phyloP scores from a whole-genome alignment of 2,797 vertebrate species.

The Amblyraja radiata region DNA sequence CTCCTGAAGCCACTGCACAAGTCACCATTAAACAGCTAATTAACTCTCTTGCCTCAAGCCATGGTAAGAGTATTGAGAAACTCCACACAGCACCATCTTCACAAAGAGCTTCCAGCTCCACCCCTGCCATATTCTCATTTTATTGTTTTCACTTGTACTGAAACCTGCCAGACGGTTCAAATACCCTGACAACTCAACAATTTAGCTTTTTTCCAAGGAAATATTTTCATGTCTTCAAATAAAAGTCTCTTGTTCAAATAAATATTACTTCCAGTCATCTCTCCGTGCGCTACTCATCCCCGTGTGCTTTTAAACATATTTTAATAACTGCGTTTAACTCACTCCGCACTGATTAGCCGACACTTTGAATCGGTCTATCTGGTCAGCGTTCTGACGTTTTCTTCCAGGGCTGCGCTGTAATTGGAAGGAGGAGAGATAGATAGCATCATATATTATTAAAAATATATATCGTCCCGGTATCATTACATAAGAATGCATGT shows the following conservation, averaged over 20 bases:
- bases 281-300: background rate
- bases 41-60: background rate
- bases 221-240: conserved; percentile 21
- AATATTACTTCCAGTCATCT: background rate
- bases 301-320: background rate
- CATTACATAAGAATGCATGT: conserved; percentile 23
- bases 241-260: background rate
- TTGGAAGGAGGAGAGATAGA: conserved; percentile 23
- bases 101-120: background rate
- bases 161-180: background rate
- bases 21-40: conserved; percentile 17
- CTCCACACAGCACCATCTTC: conserved; percentile 15
- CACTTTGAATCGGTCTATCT: background rate
- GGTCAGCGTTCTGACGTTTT: conserved; percentile 14
- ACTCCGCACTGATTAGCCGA: conserved; percentile 4
- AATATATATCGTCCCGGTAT: conserved; percentile 8
- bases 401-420: background rate
- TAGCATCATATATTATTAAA: conserved; percentile 8
- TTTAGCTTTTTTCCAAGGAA: conserved; percentile 6
- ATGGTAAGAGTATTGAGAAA: background rate
- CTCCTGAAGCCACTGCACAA: background rate
- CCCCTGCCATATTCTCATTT: background rate
- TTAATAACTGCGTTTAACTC: conserved; percentile 24
- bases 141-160: background rate
- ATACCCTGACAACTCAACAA: background rate